Conservation (phyloP, 2,113 vertebrate genomes). For the Lasiurus cinereus region DNA sequence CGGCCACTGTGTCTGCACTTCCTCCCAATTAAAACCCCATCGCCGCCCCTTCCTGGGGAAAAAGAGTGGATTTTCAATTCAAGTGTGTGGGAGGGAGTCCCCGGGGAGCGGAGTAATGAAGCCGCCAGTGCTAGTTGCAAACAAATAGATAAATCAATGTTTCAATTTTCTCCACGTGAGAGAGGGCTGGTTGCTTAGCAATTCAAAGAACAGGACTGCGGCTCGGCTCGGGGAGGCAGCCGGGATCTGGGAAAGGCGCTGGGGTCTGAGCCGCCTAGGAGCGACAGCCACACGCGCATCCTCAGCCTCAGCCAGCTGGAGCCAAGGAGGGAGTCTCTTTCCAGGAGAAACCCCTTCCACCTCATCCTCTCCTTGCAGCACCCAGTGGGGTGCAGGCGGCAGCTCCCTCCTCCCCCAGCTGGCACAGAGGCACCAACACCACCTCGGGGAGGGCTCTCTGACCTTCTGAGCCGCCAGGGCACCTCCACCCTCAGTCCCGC, state of each 20-base stretch:
- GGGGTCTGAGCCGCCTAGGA: background rate
- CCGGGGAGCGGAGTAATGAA: slow-evolving; percentile 80
- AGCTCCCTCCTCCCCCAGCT: fast-evolving
- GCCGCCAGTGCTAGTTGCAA: slow-evolving; percentile 83
- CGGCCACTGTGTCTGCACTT: background rate
- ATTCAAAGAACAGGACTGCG: slow-evolving; percentile 73
- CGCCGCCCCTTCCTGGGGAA: slow-evolving; percentile 44
- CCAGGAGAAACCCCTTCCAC: background rate
- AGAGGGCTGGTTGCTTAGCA: slow-evolving; percentile 84
- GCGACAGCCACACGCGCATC: background rate
- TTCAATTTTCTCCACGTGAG: slow-evolving; percentile 86
- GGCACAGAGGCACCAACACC: background rate
- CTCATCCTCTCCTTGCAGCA: background rate
- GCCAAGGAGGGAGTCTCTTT: background rate
- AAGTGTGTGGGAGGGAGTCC: slow-evolving; percentile 75
- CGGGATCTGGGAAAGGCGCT: background rate
- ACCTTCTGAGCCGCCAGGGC: background rate
- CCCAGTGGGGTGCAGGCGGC: background rate
- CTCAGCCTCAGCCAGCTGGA: background rate
- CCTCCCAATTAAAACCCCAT: slow-evolving; percentile 66
- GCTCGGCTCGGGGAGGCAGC: background rate
- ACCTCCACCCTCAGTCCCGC: background rate
- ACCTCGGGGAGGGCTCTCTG: no score
- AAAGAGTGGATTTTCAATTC: slow-evolving; percentile 83
- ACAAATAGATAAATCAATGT: slow-evolving; percentile 90